Evolutionary conservation across 2,888 invertebrate genomes (phyloP).

Genomic region (Drosophila vallismaia): DNA sequence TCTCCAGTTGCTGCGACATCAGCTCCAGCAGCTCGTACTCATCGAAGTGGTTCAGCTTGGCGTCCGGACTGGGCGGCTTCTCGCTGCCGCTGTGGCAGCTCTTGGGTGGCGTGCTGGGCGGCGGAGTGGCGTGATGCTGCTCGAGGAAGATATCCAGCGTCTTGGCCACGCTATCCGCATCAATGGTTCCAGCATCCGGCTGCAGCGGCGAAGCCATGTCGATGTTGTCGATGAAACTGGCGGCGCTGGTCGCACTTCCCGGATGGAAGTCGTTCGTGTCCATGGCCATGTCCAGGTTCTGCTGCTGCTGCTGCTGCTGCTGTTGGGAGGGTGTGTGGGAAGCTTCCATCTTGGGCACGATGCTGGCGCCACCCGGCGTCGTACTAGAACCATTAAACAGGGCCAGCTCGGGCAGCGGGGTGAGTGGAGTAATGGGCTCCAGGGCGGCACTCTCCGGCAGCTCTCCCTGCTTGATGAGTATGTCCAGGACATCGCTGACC

Average conservation of each 20-base stretch:
- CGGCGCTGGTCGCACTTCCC: not conserved
- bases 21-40: conserved; percentile 83
- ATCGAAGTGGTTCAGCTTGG: conserved; percentile 83
- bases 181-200: conserved; percentile 75
- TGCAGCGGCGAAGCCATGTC: conserved; percentile 82
- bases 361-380: conserved; percentile 57
- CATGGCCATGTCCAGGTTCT: conserved; percentile 62
- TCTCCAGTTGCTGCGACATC: conserved; percentile 85
- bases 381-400: conserved; percentile 53
- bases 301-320: conserved; percentile 30
- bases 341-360: conserved; percentile 68
- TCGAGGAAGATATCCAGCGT: conserved; percentile 83
- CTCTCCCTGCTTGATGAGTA: conserved; percentile 96
- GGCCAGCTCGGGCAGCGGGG: conserved; percentile 72
- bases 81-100: conserved; percentile 54
- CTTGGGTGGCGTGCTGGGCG: conserved; percentile 64
- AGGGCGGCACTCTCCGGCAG: conserved; percentile 90
- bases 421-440: conserved; percentile 85
- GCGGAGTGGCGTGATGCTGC: conserved; percentile 74
- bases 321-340: conserved; percentile 34
- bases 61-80: conserved; percentile 69
- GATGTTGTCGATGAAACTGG: conserved; percentile 79
- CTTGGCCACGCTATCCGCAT: conserved; percentile 81
- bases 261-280: conserved; percentile 57
- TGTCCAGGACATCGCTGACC: conserved; percentile 92